phyloP scores from a whole-genome alignment of 1,140 invertebrate species.

The Sycophila sp. region DNA sequence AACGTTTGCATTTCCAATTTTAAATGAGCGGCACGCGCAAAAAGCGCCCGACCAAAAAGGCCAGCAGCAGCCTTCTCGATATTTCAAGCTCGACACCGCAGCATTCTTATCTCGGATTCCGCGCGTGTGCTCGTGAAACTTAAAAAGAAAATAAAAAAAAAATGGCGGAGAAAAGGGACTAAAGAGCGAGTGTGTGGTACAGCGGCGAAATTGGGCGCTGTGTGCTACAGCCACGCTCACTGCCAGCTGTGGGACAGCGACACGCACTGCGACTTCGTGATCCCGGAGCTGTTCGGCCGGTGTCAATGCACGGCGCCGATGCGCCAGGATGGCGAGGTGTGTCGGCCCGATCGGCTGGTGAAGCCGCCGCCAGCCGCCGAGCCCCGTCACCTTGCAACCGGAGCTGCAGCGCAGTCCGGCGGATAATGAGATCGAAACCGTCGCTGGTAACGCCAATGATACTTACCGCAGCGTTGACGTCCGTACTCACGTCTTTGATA shows the following conservation, averaged over 20 bases:
- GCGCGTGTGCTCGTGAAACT: too few species aligned
- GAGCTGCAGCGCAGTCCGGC: slow-evolving; percentile 10
- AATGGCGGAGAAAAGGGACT: too few species aligned
- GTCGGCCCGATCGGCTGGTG: slow-evolving; percentile 56
- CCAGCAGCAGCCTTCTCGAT: too few species aligned
- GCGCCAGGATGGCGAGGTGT: slow-evolving; percentile 74
- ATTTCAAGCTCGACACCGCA: too few species aligned
- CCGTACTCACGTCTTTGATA: too few species aligned
- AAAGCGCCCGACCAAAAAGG: too few species aligned
- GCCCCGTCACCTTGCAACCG: slow-evolving; percentile 17
- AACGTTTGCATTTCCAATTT: too few species aligned
- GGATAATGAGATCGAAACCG: slow-evolving; percentile 24
- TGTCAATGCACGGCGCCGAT: slow-evolving; percentile 82
- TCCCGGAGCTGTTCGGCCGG: slow-evolving; percentile 87
- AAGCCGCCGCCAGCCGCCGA: slow-evolving; percentile 44
- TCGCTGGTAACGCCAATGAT: slow-evolving; percentile 9
- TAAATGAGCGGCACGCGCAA: too few species aligned
- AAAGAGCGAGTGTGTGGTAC: too few species aligned
- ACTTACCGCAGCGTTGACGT: too few species aligned
- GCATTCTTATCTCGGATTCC: too few species aligned
- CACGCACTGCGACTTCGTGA: slow-evolving; percentile 87
- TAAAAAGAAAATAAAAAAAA: too few species aligned
- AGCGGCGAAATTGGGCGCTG: slow-evolving; percentile 87
- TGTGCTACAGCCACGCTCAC: slow-evolving; percentile 90
- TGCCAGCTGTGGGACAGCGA: slow-evolving; percentile 84